These are phyloP conservation scores for Coleophora deauratella DNA, from an alignment of 2,888 invertebrate genomes.

Conservation along the genomic window DNA sequence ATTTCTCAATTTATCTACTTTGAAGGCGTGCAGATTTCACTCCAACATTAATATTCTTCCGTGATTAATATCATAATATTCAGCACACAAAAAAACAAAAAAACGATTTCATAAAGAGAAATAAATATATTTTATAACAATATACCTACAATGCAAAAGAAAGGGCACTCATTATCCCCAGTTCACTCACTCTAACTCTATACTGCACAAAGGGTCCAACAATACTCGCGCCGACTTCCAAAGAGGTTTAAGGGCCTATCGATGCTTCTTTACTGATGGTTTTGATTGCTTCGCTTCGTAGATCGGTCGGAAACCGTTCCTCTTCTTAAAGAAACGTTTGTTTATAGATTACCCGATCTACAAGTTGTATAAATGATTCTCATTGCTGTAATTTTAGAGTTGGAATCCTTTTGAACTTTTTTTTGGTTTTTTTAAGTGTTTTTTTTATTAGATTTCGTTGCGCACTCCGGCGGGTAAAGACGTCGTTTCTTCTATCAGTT, in stretches of 20 bases:
- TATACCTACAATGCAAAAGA: no score
- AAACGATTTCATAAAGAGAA: no score
- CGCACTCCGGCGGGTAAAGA: no score
- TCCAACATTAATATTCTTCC: no score
- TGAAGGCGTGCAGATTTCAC: no score
- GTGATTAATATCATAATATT: no score
- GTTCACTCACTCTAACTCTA: background rate
- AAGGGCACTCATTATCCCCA: no score
- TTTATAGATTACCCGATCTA: slow-evolving; percentile 4
- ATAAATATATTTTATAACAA: no score
- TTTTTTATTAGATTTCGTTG: background rate
- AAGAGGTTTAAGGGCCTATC: slow-evolving; percentile 44
- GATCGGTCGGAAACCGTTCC: slow-evolving; percentile 15
- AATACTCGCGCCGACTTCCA: slow-evolving; percentile 39
- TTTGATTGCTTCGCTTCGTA: slow-evolving; percentile 45
- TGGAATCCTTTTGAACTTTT: background rate
- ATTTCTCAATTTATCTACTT: no score
- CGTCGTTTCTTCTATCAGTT: no score
- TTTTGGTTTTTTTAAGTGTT: background rate
- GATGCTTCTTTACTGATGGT: slow-evolving; percentile 37
- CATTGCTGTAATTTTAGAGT: background rate
- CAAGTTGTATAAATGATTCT: slow-evolving; percentile 1
- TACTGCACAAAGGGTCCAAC: slow-evolving; percentile 41
- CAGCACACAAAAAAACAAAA: no score
- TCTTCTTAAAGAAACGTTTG: slow-evolving; percentile 4